Conservation (phyloP, 2,888 invertebrate genomes). For the Sinhomidia bicolor region DNA sequence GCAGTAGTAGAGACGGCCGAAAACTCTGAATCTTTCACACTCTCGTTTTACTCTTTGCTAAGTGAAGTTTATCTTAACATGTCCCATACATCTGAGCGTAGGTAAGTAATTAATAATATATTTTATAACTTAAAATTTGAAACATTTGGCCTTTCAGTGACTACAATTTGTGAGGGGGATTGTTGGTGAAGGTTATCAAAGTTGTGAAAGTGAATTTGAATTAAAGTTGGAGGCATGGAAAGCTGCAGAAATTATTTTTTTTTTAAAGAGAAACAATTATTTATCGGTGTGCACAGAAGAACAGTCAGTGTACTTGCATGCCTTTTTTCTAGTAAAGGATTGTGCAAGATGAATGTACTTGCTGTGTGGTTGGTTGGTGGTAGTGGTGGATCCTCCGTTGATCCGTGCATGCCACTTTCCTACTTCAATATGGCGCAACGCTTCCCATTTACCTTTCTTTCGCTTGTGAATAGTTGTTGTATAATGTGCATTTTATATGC, state of each 20-base stretch:
- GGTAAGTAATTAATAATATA: slow-evolving; percentile 86
- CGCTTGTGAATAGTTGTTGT: background rate
- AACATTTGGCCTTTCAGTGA: slow-evolving; percentile 47
- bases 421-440: slow-evolving; percentile 78
- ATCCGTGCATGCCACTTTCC: slow-evolving; percentile 71
- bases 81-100: slow-evolving; percentile 91
- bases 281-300: background rate
- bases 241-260: background rate
- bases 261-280: background rate
- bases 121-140: background rate
- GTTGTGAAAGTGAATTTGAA: slow-evolving; percentile 40
- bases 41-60: slow-evolving; percentile 71
- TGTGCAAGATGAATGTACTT: slow-evolving; percentile 16
- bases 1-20: slow-evolving; percentile 56
- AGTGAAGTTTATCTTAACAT: slow-evolving; percentile 88
- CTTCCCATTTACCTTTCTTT: slow-evolving; percentile 51
- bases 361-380: slow-evolving; percentile 24
- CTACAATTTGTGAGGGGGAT: background rate
- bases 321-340: background rate
- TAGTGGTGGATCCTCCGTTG: background rate
- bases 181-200: background rate
- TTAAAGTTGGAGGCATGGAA: background rate
- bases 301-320: background rate
- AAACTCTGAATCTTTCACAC: slow-evolving; percentile 63
- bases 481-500: background rate